Base-by-base conservation (phyloP, 2,113 vertebrate genomes). In the Dissostichus mawsoni region DNA sequence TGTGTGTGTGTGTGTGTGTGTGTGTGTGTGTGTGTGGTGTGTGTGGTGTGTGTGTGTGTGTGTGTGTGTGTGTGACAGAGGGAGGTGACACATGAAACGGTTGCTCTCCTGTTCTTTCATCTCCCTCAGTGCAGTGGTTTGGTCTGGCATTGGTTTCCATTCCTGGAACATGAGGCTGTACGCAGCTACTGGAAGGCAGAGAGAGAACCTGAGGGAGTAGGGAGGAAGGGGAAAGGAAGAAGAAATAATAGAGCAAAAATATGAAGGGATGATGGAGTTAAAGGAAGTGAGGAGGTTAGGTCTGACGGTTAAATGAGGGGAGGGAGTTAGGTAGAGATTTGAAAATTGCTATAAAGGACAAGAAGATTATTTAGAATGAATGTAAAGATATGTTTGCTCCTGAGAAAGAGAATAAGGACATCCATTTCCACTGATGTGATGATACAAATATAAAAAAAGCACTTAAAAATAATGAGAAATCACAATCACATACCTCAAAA, bases 61-160 rank as follows among this genome's bases (percentile, higher is more conserved):
- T 70, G 62, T 59, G 62, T 62, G 58, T 76, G 59, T 47, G 10
- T 82, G 69, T 41, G 53, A 76, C 20, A 29, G 52, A 56, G 75
- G 72, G 81, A 81, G 82, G 64, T 85, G 76, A 83, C 90, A 92
- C 92, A 94, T 94, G 92, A 94, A 93, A 91, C 83, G 79, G 86
- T 85, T 91, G 91, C 88, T 93, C 95, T 92, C 86, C 91, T 84
- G 85, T 77, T 91, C 92, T 94, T 94, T 94, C 93, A 94, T 94
- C 90, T 92, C 81, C 82, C 45, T 86, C 81, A 76, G 80, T 88
- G 86, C 92, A 88, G 82, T 88, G 91, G 85, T 84, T 69, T 86
- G 90, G 58, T 87, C 89, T 88, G 86, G 84, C 85, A 89, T 90
- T 86, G 86, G 77, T 84, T 81, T 84, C 81, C 87, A 87, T 74